phyloP scores from a whole-genome alignment of 2,113 vertebrate genomes.

The Takifugu flavidus region DNA sequence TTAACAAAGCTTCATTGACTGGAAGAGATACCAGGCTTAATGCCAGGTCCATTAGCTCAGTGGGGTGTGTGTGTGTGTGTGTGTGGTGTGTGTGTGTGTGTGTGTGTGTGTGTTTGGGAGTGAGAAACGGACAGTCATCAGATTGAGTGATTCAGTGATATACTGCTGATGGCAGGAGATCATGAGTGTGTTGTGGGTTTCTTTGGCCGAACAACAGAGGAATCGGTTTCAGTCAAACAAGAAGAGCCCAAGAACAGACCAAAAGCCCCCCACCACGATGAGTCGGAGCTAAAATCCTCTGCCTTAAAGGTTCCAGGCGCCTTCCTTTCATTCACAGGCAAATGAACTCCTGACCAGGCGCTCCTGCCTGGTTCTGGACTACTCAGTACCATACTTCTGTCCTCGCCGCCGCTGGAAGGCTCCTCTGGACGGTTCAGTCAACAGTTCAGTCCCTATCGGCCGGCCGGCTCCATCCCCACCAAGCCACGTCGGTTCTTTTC shows the following conservation, averaged over 20 bases:
- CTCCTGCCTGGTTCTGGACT: no score
- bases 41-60: conserved; percentile 36
- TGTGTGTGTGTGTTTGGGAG: background rate
- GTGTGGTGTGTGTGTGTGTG: conserved; percentile 6
- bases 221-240: background rate
- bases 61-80: conserved; percentile 14
- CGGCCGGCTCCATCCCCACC: background rate
- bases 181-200: conserved; percentile 4
- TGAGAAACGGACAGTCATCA: conserved; percentile 1
- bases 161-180: conserved; percentile 25
- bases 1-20: conserved; percentile 48
- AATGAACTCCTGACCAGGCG: no score
- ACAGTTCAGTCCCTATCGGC: no score
- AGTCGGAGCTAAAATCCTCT: no score
- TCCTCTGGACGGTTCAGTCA: no score
- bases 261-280: no score
- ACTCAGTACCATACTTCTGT: no score
- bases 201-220: background rate
- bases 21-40: conserved; percentile 26
- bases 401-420: no score
- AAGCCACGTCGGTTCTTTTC: background rate
- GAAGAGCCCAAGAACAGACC: background rate
- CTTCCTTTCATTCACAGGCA: no score
- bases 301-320: no score
- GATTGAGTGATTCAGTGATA: conserved; percentile 1